Evolutionary conservation across 2,797 vertebrate species (phyloP), one percentile per base, ranked within the genome.

Genomic region (Sebastiscus tertius): DNA sequence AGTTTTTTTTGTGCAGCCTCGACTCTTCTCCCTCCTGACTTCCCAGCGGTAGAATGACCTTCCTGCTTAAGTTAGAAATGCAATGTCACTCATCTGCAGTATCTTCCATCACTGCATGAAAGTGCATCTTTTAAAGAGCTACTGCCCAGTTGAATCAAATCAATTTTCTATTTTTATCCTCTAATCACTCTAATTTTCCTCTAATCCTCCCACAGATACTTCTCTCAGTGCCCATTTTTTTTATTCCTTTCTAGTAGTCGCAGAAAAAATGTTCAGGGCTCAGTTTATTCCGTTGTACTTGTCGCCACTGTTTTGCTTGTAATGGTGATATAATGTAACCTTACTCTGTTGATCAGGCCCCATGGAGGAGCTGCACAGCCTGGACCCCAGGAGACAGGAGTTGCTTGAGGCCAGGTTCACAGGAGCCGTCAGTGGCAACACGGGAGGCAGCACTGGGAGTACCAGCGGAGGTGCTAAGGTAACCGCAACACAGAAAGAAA

Each of bases 321-420:
- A 22, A n/a, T 68, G 59, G 8, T 8, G 26, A 65, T 18, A 60
- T 54, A 60, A 69, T 77, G 20, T 60, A 65, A 72, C 20, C 36
- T 71, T 52, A 20, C 75, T 60, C 22, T 79, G 72, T 60, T 39
- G 22, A n/a, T 58, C 39, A 98, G 97, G 96, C 96, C 97, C 97
- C 89, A 99, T 99, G 99, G 99, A 99, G 95, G 99, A 99, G 91
- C 97, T 99, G 96, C 98, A 99, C 92, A 99, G 98, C 94, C 94
- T 99, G 95, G 99, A 99, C 95, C 98, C 98, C 93, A 96, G 99
- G 96, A 96, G 98, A 87, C 99, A 99, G 93, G 98, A 99, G 95
- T 96, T 99, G 91, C 88, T 99, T 92, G 99, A 99, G 95, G 98
- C 99, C 84, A 95, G 98, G 88, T 99, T 99, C 93, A 99, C 98